A percentile compares a stretch with the other conserved stretches of the same genome.
Conservation (phyloP, 1,140 invertebrate genomes). For the Orius laevigatus region DNA sequence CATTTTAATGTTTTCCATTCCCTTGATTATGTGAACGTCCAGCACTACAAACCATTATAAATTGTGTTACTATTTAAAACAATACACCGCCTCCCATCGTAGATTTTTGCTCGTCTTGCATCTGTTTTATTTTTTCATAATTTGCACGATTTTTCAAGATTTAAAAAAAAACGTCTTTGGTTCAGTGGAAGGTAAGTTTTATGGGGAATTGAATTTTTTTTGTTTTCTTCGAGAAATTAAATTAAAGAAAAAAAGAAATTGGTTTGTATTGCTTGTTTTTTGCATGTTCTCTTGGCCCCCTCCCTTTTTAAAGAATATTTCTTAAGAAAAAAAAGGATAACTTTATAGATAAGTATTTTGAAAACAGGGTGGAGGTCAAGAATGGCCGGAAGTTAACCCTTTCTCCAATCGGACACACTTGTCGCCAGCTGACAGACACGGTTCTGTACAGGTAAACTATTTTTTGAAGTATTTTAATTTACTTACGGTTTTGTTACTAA, state of each 20-base stretch:
- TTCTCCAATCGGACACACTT: constrained; percentile 29
- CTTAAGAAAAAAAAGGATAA: background rate
- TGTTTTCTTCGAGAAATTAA: no score
- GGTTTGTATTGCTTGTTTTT: no score
- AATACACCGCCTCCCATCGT: constrained; percentile 5
- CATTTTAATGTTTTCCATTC: constrained; percentile 6
- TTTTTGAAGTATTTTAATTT: background rate
- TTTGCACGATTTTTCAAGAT: background rate
- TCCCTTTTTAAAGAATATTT: no score
- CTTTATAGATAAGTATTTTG: constrained; percentile 10
- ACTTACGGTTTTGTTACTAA: background rate
- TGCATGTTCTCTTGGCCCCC: no score
- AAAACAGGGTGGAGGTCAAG: constrained; percentile 31
- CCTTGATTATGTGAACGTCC: background rate
- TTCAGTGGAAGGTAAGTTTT: background rate
- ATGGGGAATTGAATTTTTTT: background rate
- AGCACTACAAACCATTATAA: background rate
- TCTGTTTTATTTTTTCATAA: background rate
- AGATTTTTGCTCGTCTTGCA: background rate
- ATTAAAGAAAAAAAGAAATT: no score
- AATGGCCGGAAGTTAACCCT: constrained; percentile 36
- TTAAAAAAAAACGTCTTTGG: background rate
- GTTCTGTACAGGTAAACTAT: constrained; percentile 76
- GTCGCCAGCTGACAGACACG: constrained; percentile 73
- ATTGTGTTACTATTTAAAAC: constrained; percentile 4